A percentile compares a stretch with the other conserved stretches of the same genome.
Evolutionary conservation across 2,888 invertebrate genomes (phyloP).

Genomic region (Syrista parreyssii): DNA sequence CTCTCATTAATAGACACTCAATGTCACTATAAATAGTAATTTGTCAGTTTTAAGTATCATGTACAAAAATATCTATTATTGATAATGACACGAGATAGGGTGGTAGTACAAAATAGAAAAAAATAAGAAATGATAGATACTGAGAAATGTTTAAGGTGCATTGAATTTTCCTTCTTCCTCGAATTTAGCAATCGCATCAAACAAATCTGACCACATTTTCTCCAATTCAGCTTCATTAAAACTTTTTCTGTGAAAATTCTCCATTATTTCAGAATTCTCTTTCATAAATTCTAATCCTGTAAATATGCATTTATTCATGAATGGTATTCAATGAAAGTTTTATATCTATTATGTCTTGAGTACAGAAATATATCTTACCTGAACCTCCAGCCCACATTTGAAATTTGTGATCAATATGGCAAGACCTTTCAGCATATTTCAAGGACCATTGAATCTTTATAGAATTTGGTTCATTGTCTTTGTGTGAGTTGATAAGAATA

Average conservation of each 20-base stretch:
- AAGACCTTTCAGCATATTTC: constrained; percentile 34
- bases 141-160: not conserved
- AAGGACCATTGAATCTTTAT: constrained; percentile 41
- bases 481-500: constrained; percentile 33
- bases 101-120: not conserved
- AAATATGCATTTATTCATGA: constrained; percentile 2
- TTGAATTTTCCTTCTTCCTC: not conserved
- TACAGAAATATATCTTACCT: constrained; percentile 33
- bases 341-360: not conserved
- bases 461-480: constrained; percentile 20
- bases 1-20: constrained; percentile 14
- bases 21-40: not conserved
- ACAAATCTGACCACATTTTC: constrained; percentile 38
- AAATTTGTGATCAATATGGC: constrained; percentile 41
- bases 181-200: constrained; percentile 27
- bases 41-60: not conserved
- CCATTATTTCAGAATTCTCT: constrained; percentile 32
- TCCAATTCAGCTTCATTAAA: constrained; percentile 30
- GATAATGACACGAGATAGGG: not conserved
- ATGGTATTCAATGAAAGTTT: not conserved
- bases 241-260: constrained; percentile 34
- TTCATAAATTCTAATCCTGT: constrained; percentile 38
- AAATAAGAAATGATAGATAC: not conserved
- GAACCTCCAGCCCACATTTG: constrained; percentile 30
- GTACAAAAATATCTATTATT: not conserved